These are phyloP conservation scores for Aplochiton taeniatus DNA, from an alignment of 2,797 vertebrate genomes.

Conservation along the genomic window DNA sequence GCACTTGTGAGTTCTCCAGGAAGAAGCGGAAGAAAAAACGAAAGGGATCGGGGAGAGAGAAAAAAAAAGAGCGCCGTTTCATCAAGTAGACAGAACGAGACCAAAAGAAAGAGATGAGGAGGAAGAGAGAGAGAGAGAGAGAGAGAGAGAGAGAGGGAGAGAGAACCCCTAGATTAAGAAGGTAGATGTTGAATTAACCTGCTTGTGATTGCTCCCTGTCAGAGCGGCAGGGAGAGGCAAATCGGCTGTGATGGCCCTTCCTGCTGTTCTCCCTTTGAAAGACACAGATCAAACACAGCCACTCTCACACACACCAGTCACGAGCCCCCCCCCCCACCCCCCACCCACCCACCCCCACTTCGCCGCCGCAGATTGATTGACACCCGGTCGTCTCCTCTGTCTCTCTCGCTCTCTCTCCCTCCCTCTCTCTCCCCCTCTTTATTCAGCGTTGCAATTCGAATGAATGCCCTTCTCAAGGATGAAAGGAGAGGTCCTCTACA, in stretches of 20 bases:
- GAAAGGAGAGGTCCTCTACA: slow-evolving; percentile 85
- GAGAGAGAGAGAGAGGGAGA: slow-evolving; percentile 52
- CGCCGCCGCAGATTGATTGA: slow-evolving; percentile 79
- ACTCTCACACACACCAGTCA: slow-evolving; percentile 37
- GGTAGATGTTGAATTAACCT: slow-evolving; percentile 79
- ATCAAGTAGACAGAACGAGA: slow-evolving; percentile 77
- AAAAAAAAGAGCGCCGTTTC: slow-evolving; percentile 61
- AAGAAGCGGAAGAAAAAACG: slow-evolving; percentile 23
- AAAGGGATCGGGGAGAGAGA: slow-evolving; percentile 41
- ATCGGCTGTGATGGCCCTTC: slow-evolving; percentile 81
- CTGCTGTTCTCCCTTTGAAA: slow-evolving; percentile 73
- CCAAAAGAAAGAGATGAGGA: slow-evolving; percentile 70
- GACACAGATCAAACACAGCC: slow-evolving; percentile 82
- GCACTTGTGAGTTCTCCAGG: slow-evolving; percentile 20
- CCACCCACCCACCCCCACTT: slow-evolving; percentile 47
- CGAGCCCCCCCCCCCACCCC: background rate
- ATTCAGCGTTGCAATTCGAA: slow-evolving; percentile 82
- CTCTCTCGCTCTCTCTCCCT: background rate
- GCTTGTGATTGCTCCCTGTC: slow-evolving; percentile 79
- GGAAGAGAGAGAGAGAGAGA: slow-evolving; percentile 51
- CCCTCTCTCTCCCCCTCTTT: slow-evolving; percentile 48
- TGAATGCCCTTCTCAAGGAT: slow-evolving; percentile 87
- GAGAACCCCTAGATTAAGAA: slow-evolving; percentile 69
- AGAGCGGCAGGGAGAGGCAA: slow-evolving; percentile 76
- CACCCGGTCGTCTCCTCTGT: slow-evolving; percentile 74